Evolutionary conservation across 2,797 vertebrate species (phyloP).

Genomic region (Epinephelus coioides): DNA sequence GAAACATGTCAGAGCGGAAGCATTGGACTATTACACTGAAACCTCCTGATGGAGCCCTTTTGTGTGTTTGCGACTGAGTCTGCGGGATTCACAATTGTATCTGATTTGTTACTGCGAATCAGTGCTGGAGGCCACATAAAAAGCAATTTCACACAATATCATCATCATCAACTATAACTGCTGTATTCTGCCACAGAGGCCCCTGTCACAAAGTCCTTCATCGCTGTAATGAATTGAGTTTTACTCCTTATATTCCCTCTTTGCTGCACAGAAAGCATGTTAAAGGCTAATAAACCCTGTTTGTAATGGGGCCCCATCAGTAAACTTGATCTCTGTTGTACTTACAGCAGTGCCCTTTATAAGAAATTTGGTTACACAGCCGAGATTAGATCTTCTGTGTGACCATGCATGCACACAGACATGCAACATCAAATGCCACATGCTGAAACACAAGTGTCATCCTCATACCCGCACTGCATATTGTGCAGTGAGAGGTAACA

Average conservation of each 20-base stretch:
- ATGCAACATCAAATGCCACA: neutral
- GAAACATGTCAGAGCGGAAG: constrained; percentile 21
- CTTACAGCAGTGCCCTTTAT: constrained; percentile 1
- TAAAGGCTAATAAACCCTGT: constrained; percentile 2
- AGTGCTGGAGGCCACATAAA: constrained; percentile 23
- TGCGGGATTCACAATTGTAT: constrained; percentile 6
- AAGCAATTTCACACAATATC: constrained; percentile 42
- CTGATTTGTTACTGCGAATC: constrained; percentile 22
- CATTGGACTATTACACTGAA: neutral
- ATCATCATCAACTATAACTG: constrained; percentile 32
- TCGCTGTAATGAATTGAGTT: constrained; percentile 58
- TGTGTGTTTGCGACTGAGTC: constrained; percentile 6
- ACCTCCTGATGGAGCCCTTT: constrained; percentile 9
- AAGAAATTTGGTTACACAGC: neutral
- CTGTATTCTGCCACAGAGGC: constrained; percentile 19
- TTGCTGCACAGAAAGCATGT: constrained; percentile 3
- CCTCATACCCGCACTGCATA: neutral
- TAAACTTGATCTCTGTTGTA: constrained; percentile 26
- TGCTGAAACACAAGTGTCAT: neutral
- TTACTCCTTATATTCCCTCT: constrained; percentile 15
- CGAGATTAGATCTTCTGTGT: neutral
- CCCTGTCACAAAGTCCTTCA: constrained; percentile 45
- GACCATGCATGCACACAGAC: neutral
- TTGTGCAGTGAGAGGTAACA: neutral
- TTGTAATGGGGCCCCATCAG: constrained; percentile 11